Conservation (phyloP, 1,140 invertebrate genomes). For the Metaphire vulgaris region DNA sequence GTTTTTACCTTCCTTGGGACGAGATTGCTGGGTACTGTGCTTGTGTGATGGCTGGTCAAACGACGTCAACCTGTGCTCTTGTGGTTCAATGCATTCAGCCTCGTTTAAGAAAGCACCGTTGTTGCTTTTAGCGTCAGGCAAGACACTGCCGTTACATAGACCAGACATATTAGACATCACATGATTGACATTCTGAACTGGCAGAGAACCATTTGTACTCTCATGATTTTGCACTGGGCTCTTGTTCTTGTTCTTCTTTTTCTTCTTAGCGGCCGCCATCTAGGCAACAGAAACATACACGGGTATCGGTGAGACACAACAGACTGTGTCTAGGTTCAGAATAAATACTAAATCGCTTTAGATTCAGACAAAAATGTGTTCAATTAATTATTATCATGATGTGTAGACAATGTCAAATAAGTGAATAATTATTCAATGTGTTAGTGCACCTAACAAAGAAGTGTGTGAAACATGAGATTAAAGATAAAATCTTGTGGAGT, state of each 20-base stretch:
- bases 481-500: too few relatives aligned
- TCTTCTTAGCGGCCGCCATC: not conserved
- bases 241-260: not conserved
- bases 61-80: not conserved
- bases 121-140: not conserved
- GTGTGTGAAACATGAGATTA: not conserved
- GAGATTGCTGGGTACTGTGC: not conserved
- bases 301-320: not conserved
- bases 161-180: not conserved
- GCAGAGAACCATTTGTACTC: not conserved
- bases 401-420: too few relatives aligned
- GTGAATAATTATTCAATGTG: too few relatives aligned
- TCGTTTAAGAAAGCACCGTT: too few relatives aligned
- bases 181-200: not conserved
- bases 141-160: not conserved
- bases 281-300: not conserved
- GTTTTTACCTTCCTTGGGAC: not conserved
- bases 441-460: too few relatives aligned
- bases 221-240: not conserved
- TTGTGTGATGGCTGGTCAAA: not conserved
- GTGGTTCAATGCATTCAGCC: not conserved
- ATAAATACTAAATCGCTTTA: too few relatives aligned
- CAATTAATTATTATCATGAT: too few relatives aligned
- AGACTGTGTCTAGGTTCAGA: not conserved
- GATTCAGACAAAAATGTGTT: too few relatives aligned